Base-by-base conservation (phyloP, 2,797 vertebrate species). In the Cossypha polioptera region DNA sequence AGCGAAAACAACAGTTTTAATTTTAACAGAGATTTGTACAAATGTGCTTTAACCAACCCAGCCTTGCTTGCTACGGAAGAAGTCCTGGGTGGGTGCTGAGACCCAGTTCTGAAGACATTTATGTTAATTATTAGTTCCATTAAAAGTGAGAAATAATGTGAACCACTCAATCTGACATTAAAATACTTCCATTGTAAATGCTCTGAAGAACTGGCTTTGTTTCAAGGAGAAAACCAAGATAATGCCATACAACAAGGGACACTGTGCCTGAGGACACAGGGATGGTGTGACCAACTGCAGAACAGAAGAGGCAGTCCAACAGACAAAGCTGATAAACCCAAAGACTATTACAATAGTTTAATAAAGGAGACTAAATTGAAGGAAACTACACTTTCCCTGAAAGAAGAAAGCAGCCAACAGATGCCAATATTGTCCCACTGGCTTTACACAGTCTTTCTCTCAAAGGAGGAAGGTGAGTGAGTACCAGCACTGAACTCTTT, bases 221-320 rank as follows among this genome's bases (percentile, higher is more conserved):
- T 71, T 51, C 68, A 72, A 40, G 0, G 4, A 57, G n/a, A 63
- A 88, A 73, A 61, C 5, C 20, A 88, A 86, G 38, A 35, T 12
- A 42, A 58, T 0, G 1, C 22, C 36, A 73, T 1, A 3, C 12
- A 73, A 47, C 13, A 38, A 51, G 28, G 12, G 51, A 59, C 51
- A 16, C 22, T 2, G 1, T 13, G 25, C 48, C 54, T 14, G 28
- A 86, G 75, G 13, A 57, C 1, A 1, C 7, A 43, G 0, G 18
- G 50, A 38, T 4, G 1, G 21, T 19, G 14, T 21, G n/a, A 77
- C 42, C 43, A 68, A 20, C 19, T 28, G 61, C 50, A 42, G 55
- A 69, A 43, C 2, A 5, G 22, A 57, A 10, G 14, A 53, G n/a
- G 29, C 29, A 87, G 59, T 29, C 47, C 33, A 48, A 48, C 0